These are phyloP conservation scores for Lepidothrix coronata DNA, from an alignment of 2,113 vertebrate species.

Conservation along the genomic window DNA sequence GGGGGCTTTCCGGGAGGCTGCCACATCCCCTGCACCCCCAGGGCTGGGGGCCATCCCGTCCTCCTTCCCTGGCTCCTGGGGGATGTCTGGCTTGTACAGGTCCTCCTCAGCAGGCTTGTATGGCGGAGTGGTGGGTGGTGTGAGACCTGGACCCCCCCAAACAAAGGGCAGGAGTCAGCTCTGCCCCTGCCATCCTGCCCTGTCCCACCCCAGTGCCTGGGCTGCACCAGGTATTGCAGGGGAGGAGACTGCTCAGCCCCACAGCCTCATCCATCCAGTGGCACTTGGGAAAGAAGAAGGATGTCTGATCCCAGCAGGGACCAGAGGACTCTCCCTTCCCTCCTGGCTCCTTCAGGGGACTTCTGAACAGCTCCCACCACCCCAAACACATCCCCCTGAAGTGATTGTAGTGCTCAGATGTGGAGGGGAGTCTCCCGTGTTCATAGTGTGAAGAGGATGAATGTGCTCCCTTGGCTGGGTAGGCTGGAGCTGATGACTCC, in stretches of 20 bases:
- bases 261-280: not conserved
- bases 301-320: not conserved
- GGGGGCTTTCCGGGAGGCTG: constrained; percentile 62
- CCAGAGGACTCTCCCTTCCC: not conserved
- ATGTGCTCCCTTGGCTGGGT: not conserved
- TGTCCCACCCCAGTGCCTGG: not conserved
- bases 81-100: constrained; percentile 90
- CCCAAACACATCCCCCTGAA: rapidly evolving
- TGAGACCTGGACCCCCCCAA: constrained; percentile 81
- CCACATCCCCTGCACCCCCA: constrained; percentile 20
- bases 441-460: not conserved
- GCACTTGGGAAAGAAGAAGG: not conserved
- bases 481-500: not conserved
- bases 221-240: not conserved
- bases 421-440: not conserved
- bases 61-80: constrained; percentile 66
- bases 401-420: rapidly evolving
- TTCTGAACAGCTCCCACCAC: not conserved
- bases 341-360: not conserved
- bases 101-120: constrained; percentile 95
- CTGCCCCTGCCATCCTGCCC: not conserved
- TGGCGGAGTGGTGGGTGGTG: constrained; percentile 94
- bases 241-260: not conserved
- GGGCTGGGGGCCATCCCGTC: not conserved
- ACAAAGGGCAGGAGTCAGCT: constrained; percentile 37